These are phyloP conservation scores for Neolamprologus ventralis DNA, from an alignment of 2,113 vertebrate species.

Conservation along the genomic window DNA sequence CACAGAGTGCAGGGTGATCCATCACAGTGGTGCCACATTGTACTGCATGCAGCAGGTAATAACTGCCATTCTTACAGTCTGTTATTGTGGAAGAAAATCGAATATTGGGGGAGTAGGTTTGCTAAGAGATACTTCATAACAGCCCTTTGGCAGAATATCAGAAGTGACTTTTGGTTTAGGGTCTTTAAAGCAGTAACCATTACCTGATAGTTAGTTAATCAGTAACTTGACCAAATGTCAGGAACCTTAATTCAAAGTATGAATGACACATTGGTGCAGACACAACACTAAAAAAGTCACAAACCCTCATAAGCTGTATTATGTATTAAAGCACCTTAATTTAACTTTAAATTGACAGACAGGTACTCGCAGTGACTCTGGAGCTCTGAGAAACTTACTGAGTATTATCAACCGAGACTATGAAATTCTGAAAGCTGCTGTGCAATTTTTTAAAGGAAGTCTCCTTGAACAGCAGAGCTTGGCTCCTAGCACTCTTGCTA, in stretches of 20 bases:
- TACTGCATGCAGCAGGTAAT: neutral
- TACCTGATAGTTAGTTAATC: neutral
- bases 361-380: neutral
- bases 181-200: neutral
- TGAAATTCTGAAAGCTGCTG: neutral
- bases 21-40: neutral
- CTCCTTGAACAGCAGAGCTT: neutral
- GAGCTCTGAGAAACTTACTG: neutral
- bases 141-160: neutral
- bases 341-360: neutral
- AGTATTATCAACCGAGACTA: neutral
- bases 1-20: slow-evolving; percentile 6
- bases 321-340: neutral
- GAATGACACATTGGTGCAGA: neutral
- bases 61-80: neutral
- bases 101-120: neutral
- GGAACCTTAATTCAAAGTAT: neutral
- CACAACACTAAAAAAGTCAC: neutral
- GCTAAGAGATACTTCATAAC: neutral
- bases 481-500: neutral
- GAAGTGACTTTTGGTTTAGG: neutral
- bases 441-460: neutral
- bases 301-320: neutral
- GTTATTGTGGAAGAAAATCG: neutral
- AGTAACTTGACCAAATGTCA: neutral